Percentiles rank a stretch among this genome's conserved stretches.
phyloP scores from a whole-genome alignment of 2,113 vertebrate genomes.

The Tamias sibiricus region DNA sequence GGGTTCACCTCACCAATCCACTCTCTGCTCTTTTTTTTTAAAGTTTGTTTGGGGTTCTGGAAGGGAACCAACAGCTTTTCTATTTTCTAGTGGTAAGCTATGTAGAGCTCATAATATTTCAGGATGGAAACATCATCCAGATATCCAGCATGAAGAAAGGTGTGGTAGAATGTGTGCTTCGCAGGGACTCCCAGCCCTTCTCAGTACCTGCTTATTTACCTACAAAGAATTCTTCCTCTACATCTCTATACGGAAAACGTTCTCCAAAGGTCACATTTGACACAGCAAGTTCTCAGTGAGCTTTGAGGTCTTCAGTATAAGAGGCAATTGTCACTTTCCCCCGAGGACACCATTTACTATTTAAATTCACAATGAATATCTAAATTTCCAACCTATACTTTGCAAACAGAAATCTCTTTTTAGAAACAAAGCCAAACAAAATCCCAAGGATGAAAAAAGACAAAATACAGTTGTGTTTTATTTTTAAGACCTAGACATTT shows the following conservation, averaged over 20 bases:
- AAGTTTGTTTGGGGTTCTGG: neutral
- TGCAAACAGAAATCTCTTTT: conserved; percentile 24
- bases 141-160: neutral
- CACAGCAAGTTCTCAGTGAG: neutral
- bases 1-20: neutral
- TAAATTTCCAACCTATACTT: conserved; percentile 5
- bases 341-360: neutral
- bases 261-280: neutral
- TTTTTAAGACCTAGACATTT: conserved; percentile 27
- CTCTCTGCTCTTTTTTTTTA: conserved; percentile 6
- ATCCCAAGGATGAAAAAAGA: neutral
- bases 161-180: neutral
- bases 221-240: neutral
- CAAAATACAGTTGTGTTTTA: neutral
- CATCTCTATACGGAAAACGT: neutral
- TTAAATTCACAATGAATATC: neutral
- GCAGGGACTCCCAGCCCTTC: neutral
- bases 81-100: neutral
- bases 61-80: neutral
- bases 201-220: neutral
- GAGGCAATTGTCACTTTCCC: neutral
- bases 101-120: neutral
- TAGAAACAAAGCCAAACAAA: conserved; percentile 25
- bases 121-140: neutral
- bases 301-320: neutral